Evolutionary conservation across 2,888 invertebrate species (phyloP).

Genomic region (Smittia sp.): DNA sequence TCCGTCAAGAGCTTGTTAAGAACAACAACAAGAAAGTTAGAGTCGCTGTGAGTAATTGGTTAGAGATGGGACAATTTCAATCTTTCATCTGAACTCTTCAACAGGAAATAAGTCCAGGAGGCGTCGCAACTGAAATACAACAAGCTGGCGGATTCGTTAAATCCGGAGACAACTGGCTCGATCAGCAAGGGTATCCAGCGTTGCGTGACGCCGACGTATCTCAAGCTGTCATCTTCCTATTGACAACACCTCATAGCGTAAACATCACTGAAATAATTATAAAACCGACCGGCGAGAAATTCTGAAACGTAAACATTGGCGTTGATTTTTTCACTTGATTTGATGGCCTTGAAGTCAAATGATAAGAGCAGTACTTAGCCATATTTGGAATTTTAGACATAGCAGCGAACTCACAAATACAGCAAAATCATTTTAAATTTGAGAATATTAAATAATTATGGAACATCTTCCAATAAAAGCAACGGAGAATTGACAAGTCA

Average conservation of each 20-base stretch:
- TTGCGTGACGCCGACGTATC: constrained; percentile 43
- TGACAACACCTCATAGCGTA: constrained; percentile 49
- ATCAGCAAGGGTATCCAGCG: background rate
- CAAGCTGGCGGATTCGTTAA: constrained; percentile 44
- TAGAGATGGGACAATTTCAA: too few relatives aligned
- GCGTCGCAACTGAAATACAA: constrained; percentile 54
- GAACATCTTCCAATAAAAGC: too few relatives aligned
- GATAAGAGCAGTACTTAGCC: too few relatives aligned
- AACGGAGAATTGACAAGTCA: too few relatives aligned
- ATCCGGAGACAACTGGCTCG: background rate
- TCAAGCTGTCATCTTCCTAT: constrained; percentile 49
- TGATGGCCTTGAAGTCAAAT: too few relatives aligned
- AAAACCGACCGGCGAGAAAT: constrained; percentile 48
- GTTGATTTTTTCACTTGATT: too few relatives aligned
- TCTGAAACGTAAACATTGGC: too few relatives aligned
- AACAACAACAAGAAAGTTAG: constrained; percentile 17
- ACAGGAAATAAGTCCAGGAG: constrained; percentile 48
- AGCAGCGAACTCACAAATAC: too few relatives aligned
- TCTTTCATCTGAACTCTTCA: too few relatives aligned
- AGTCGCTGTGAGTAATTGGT: constrained; percentile 21
- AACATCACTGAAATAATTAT: constrained; percentile 50
- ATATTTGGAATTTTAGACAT: too few relatives aligned
- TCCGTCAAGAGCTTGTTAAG: background rate
- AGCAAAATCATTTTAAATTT: too few relatives aligned
- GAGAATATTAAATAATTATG: too few relatives aligned